Base-by-base conservation (phyloP, 2,797 vertebrate species). In the Acestrorhynchus altus region DNA sequence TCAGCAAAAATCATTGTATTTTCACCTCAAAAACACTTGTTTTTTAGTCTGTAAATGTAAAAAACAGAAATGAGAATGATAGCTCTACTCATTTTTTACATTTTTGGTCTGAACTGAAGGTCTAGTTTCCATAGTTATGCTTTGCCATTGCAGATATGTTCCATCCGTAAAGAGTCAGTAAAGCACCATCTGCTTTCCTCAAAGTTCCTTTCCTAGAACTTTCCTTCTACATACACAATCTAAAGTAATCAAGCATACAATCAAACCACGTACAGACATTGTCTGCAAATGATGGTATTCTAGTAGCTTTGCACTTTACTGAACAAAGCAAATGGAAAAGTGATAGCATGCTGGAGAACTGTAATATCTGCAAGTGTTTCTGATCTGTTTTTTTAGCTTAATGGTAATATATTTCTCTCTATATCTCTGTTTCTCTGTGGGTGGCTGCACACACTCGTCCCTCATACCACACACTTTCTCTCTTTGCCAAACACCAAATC, bases 381-480 rank as follows among this genome's bases (percentile, higher is more conserved):
- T 11, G 60, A 40, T 31, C 39, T 67, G 63, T 8, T 56, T 65
- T 56, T 22, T n/a, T 11, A 52, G 39, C 24, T 22, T 57, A 67
- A 76, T 31, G 42, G 64, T 18, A n/a, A 56, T 18, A 76, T 66
- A 20, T 1, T 22, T 77, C 65, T 8, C 46, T 57, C 61, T 75
- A 18, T 12, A 4, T 8, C 20, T 24, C 20, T 54, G 11, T 46
- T 18, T 63, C 15, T 40, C 20, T 56, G 49, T 56, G 16, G 73
- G 61, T 56, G 64, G 24, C 35, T 6, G 6, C 20, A 75, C 22
- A 28, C 12, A 26, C 35, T 54, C 59, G 39, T 64, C 46, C 72
- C 22, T 56, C 22, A 4, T 60, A 63, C 44, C 18, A 22, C 39
- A 56, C 35, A 51, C 47, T 51, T 6, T 35, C 46, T 57, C 42